Base-by-base conservation (phyloP, 2,113 vertebrate genomes). In the Varanus salvator region DNA sequence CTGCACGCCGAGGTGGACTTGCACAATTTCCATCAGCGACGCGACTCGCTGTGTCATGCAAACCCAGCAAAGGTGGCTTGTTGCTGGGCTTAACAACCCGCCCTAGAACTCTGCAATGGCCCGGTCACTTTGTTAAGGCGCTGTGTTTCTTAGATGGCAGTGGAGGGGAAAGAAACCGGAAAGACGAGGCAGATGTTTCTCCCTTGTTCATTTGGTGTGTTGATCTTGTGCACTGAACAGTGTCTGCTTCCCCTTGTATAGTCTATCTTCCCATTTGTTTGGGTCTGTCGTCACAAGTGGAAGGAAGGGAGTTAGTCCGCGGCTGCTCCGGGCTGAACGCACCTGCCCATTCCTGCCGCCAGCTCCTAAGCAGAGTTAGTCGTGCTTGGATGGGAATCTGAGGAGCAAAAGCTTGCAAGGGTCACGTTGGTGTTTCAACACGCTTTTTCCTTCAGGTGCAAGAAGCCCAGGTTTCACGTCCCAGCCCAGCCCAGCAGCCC, bases 191-290 rank as follows among this genome's bases (percentile, higher is more conserved):
- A 38, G 14, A 7, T 71, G 64, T 34, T 74, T 25, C 69, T 50
- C 34, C 25, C 38, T 75, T 64, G 76, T 87, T 68, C 64, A 71
- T 66, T 60, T 14, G 77, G 25, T 8, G 19, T 15, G 64, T 83
- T 64, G 71, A 27, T 48, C 64, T 72, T 57, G 52, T 85, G 88
- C 21, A 38, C 17, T 27, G 84, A 76, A 80, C 50, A 38, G 31
- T 9, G n/a, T 19, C 82, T 27, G 50, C 60, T 64, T 85, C 68
- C n/a, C 74, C 80, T 50, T 84, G 86, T 86, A 64, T 82, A 90
- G 81, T 88, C 71, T 72, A 76, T n/a, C 85, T 77, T 54, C 50
- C 57, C 64, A 29, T 76, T 7, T 91, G 89, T 85, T 86, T 74
- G 68, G 57, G 31, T 89, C 83, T 78, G 23, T 78, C 15, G 0